Evolutionary conservation across 1,140 invertebrate genomes (phyloP).

Genomic region (Drosophila miranda): DNA sequence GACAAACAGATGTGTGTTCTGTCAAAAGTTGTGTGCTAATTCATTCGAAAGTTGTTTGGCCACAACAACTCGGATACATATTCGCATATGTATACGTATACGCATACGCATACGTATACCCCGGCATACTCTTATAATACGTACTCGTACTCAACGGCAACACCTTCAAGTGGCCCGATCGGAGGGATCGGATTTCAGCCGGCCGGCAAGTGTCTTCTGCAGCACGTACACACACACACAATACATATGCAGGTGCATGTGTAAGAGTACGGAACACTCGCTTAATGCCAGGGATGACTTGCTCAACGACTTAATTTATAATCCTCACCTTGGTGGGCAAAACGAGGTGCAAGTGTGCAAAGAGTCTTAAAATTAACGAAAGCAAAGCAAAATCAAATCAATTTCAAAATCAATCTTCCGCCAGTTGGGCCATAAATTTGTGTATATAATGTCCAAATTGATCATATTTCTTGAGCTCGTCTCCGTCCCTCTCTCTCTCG

Average conservation of each 20-base stretch:
- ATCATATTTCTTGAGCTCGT: constrained; percentile 35
- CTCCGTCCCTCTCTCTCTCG: neutral
- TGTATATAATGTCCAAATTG: constrained; percentile 29
- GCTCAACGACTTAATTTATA: constrained; percentile 35
- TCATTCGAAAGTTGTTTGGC: constrained; percentile 65
- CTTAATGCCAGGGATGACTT: constrained; percentile 14
- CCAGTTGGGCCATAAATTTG: constrained; percentile 44
- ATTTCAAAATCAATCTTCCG: constrained; percentile 51
- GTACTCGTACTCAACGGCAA: constrained; percentile 6
- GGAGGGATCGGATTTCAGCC: constrained; percentile 2
- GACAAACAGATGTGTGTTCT: constrained; percentile 41
- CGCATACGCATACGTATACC: too few relatives aligned
- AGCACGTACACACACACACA: neutral
- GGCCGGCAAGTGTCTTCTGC: neutral
- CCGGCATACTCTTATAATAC: too few relatives aligned
- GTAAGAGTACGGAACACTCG: neutral
- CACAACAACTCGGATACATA: constrained; percentile 34
- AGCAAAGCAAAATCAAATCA: constrained; percentile 24
- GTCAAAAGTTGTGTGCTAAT: constrained; percentile 63
- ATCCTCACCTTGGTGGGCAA: neutral
- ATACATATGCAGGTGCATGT: neutral
- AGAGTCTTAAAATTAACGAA: constrained; percentile 15
- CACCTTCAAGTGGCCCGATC: constrained; percentile 41
- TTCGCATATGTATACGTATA: too few relatives aligned
- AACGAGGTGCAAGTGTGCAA: constrained; percentile 49